phyloP scores from a whole-genome alignment of 2,113 vertebrate species.

The Prinia subflava region DNA sequence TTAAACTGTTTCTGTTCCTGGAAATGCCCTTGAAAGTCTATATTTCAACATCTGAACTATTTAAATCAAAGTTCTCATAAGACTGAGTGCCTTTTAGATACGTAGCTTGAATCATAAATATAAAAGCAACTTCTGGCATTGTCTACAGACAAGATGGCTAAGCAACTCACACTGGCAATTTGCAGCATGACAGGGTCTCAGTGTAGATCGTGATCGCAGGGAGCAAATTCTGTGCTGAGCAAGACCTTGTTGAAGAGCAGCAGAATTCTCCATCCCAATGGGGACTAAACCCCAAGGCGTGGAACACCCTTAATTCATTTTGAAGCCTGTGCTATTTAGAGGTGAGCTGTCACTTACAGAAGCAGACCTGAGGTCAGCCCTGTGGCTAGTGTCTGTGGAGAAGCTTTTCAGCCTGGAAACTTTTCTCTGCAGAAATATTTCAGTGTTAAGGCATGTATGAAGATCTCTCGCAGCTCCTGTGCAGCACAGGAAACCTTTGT shows the following conservation, averaged over 20 bases:
- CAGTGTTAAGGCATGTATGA: not conserved
- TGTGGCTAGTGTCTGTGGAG: not conserved
- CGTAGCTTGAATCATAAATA: not conserved
- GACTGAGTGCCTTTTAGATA: not conserved
- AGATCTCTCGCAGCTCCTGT: not conserved
- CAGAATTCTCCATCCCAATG: not conserved
- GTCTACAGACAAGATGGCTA: not conserved
- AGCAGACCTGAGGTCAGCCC: not conserved
- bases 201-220: rapidly evolving
- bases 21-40: not conserved
- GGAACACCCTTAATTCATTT: not conserved
- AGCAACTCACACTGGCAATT: rapidly evolving
- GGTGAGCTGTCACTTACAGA: not conserved
- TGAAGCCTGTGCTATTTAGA: not conserved
- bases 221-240: not conserved
- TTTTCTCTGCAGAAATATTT: not conserved
- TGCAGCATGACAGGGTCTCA: not conserved
- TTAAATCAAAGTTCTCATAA: not conserved
- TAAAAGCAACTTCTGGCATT: not conserved
- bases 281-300: not conserved
- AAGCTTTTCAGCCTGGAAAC: not conserved
- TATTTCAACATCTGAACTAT: not conserved
- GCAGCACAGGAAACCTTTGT: slow-evolving; percentile 44
- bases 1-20: not conserved
- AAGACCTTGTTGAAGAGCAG: not conserved